Evolutionary conservation across 2,113 vertebrate species (phyloP).

Genomic region (Campylorhamphus procurvoides): DNA sequence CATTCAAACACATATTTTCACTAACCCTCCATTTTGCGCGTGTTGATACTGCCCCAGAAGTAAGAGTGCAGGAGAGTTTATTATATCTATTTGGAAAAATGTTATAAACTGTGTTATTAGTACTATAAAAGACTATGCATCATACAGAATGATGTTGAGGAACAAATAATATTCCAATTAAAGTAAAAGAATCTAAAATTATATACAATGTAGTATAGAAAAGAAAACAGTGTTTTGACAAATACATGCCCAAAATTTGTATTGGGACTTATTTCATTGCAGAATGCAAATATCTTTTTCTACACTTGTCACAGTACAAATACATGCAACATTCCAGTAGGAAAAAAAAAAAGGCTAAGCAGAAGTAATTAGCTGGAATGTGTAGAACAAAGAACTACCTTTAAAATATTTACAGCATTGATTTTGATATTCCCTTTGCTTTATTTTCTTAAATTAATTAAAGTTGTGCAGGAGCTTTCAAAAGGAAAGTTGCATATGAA

Average conservation of each 20-base stretch:
- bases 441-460: neutral
- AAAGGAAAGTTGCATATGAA: neutral
- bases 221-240: neutral
- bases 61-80: neutral
- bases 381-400: neutral
- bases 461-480: neutral
- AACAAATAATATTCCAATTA: neutral
- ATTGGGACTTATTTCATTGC: neutral
- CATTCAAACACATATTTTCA: neutral
- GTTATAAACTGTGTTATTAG: neutral
- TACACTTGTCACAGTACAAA: neutral
- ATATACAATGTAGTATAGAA: neutral
- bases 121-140: neutral
- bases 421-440: neutral
- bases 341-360: neutral
- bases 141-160: neutral
- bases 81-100: neutral
- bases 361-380: neutral
- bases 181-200: neutral
- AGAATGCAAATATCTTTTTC: neutral
- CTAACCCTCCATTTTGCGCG: neutral
- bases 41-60: neutral
- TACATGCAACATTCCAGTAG: neutral
- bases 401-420: constrained; percentile 10
- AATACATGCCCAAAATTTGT: neutral